Conservation (phyloP, 2,888 invertebrate species). For the Pogonocherus hispidulus region DNA sequence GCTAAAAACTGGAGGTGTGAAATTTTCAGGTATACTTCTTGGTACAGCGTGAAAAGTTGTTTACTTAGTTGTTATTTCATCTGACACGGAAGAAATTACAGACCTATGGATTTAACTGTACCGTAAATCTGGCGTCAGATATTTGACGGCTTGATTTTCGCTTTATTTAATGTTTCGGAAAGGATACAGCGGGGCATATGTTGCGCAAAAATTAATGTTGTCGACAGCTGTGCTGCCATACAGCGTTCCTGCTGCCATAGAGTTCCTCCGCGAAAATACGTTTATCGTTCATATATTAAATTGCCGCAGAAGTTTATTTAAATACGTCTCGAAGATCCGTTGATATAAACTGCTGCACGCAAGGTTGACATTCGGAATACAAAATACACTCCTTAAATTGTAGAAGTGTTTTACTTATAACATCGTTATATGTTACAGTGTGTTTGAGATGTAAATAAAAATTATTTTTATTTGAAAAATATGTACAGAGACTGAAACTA, state of each 20-base stretch:
- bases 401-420: no score
- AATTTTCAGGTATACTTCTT: no score
- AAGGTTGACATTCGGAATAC: neutral
- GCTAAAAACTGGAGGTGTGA: no score
- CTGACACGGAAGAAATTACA: neutral
- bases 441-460: no score
- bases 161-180: constrained; percentile 17
- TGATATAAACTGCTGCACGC: neutral
- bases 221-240: constrained; percentile 11
- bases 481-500: no score
- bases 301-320: neutral
- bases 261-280: neutral
- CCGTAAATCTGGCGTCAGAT: constrained; percentile 3
- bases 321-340: neutral
- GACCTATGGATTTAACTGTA: neutral
- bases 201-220: constrained; percentile 8
- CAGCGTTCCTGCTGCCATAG: neutral
- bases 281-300: neutral
- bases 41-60: no score
- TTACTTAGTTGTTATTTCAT: no score
- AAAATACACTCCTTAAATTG: no score
- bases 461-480: no score
- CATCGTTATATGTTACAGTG: no score
- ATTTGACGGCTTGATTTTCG: neutral
- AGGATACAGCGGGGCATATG: neutral